phyloP scores from a whole-genome alignment of 2,888 invertebrate genomes.

The Ypsolopha scabrella region DNA sequence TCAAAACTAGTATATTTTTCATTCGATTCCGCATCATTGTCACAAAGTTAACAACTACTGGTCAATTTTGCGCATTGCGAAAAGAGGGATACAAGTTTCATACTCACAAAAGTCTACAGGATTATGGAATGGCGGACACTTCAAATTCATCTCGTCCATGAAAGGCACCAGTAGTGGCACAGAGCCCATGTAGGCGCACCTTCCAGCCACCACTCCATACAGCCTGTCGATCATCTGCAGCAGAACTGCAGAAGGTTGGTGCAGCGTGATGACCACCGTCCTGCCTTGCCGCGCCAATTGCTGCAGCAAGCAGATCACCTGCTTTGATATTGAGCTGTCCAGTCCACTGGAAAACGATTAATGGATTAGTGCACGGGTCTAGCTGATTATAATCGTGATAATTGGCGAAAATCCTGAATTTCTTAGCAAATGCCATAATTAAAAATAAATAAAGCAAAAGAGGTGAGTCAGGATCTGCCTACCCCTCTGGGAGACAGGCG shows the following conservation, averaged over 20 bases:
- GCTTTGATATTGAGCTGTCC: conserved; percentile 86
- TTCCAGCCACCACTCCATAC: conserved; percentile 84
- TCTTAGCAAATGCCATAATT: too few relatives aligned
- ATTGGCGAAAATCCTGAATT: too few relatives aligned
- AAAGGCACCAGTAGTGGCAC: conserved; percentile 82
- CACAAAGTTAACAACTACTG: too few relatives aligned
- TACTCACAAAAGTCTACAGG: conserved; percentile 90
- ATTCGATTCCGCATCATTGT: too few relatives aligned
- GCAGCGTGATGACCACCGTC: conserved; percentile 90
- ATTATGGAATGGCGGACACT: conserved; percentile 91
- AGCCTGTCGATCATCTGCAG: conserved; percentile 92
- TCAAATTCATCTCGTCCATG: conserved; percentile 75
- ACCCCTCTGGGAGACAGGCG: too few relatives aligned
- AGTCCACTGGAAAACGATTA: conserved; percentile 49
- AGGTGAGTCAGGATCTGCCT: too few relatives aligned
- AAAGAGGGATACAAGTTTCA: background rate
- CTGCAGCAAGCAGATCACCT: conserved; percentile 84
- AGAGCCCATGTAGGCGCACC: conserved; percentile 85
- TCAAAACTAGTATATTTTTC: too few relatives aligned
- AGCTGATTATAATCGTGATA: too few relatives aligned
- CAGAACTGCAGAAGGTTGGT: conserved; percentile 89
- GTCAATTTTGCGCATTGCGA: too few relatives aligned
- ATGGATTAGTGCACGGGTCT: background rate
- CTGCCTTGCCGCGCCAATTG: conserved; percentile 85
- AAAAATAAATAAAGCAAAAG: too few relatives aligned